A percentile compares a stretch with the other conserved stretches of the same genome.
Conservation (phyloP, 2,113 vertebrate genomes). For the Lepus americanus region DNA sequence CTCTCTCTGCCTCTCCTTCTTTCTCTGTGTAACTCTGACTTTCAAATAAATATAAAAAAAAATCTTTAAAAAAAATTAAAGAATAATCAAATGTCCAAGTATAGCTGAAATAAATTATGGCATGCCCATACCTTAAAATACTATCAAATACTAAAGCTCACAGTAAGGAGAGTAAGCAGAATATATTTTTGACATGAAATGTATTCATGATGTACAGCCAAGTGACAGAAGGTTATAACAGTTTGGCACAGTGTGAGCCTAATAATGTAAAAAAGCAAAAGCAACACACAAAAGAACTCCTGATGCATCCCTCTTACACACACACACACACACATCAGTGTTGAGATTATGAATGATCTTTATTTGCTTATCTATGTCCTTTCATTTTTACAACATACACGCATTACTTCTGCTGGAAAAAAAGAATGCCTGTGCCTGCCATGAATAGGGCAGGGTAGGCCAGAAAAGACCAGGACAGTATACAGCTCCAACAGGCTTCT, state of each 20-base stretch:
- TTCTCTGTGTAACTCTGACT: no score
- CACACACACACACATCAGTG: neutral
- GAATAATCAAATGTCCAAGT: constrained; percentile 1
- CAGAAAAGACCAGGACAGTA: neutral
- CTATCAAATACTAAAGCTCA: neutral
- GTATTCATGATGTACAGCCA: neutral
- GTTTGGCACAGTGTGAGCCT: neutral
- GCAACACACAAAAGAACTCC: neutral
- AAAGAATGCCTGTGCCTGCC: neutral
- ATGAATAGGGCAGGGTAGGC: neutral
- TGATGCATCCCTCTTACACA: no score
- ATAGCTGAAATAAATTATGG: neutral
- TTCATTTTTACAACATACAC: neutral
- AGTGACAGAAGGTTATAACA: neutral
- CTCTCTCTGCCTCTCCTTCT: no score
- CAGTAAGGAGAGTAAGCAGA: neutral
- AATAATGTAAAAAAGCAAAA: constrained; percentile 20
- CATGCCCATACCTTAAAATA: neutral
- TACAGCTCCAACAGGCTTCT: neutral
- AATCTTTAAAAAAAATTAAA: constrained; percentile 18
- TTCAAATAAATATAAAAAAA: no score
- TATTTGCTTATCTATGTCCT: neutral
- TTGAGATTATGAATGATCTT: neutral
- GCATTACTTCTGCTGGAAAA: neutral
- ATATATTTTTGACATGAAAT: constrained; percentile 20